These are phyloP conservation scores for Pyrrhia umbra DNA, from an alignment of 2,888 invertebrate species.

Conservation along the genomic window DNA sequence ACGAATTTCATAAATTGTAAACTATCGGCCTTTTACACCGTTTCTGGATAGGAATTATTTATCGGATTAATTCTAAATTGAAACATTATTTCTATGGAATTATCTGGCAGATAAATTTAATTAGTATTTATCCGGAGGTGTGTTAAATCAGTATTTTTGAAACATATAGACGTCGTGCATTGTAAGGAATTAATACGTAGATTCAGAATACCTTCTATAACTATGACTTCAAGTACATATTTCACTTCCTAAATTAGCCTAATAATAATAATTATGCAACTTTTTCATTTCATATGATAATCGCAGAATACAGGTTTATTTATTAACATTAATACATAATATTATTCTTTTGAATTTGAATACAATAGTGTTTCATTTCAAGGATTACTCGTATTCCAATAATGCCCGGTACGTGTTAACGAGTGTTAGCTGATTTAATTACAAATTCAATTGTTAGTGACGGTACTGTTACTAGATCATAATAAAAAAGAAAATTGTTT, in stretches of 20 bases:
- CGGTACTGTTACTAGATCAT: not conserved
- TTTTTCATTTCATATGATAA: slow-evolving; percentile 28
- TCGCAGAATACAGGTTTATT: slow-evolving; percentile 27
- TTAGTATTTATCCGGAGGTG: too few species aligned
- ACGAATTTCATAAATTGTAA: not conserved
- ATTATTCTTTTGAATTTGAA: slow-evolving; percentile 59
- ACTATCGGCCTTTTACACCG: too few species aligned
- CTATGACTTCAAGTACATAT: not conserved
- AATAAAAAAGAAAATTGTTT: too few species aligned
- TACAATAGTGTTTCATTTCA: slow-evolving; percentile 62
- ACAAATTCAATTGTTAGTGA: not conserved
- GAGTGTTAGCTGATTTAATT: slow-evolving; percentile 3
- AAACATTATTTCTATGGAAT: too few species aligned
- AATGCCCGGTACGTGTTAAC: not conserved
- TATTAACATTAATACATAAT: slow-evolving; percentile 43
- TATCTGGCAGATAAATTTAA: too few species aligned
- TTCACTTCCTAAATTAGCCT: not conserved
- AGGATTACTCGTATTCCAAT: slow-evolving; percentile 38
- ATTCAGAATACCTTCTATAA: too few species aligned
- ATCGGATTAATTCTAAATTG: too few species aligned
- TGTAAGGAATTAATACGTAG: too few species aligned
- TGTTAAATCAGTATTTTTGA: too few species aligned
- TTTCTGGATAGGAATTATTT: too few species aligned
- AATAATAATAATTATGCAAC: slow-evolving; percentile 17
- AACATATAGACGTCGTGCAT: too few species aligned